Percentiles rank a stretch among this genome's conserved stretches.
phyloP scores from a whole-genome alignment of 2,797 vertebrate species.

The Thripadectes ignobilis region DNA sequence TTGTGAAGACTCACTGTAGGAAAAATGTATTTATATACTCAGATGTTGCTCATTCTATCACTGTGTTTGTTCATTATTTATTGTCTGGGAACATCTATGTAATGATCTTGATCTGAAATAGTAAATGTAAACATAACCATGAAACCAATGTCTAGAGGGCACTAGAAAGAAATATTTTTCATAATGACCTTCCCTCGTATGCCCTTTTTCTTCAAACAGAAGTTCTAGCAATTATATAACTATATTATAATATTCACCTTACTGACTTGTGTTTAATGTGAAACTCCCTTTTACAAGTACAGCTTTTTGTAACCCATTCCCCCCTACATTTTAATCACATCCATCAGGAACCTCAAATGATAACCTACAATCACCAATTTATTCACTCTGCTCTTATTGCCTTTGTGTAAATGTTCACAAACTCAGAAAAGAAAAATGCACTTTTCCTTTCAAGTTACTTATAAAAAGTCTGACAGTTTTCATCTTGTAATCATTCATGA shows the following conservation, averaged over 20 bases:
- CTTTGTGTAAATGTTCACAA: background rate
- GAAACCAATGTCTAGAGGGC: constrained; percentile 1
- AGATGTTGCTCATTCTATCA: background rate
- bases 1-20: constrained; percentile 14
- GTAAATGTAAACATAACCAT: constrained; percentile 10
- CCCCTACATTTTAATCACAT: background rate
- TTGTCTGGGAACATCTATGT: background rate
- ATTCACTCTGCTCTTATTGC: background rate
- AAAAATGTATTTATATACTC: background rate
- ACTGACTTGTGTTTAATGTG: background rate
- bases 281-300: background rate
- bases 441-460: background rate
- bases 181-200: background rate
- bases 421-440: background rate
- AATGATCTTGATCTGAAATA: constrained; percentile 31
- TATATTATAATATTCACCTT: background rate
- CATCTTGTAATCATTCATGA: background rate
- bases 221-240: background rate
- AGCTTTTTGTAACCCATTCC: background rate
- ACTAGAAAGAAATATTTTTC: constrained; percentile 22
- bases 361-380: background rate
- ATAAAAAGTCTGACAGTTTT: background rate
- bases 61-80: background rate
- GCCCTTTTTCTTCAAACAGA: background rate
- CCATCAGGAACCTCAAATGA: background rate